Percentiles rank a stretch among this genome's conserved stretches.
Conservation (phyloP, 2,888 invertebrate genomes). For the Hypolimnas misippus region DNA sequence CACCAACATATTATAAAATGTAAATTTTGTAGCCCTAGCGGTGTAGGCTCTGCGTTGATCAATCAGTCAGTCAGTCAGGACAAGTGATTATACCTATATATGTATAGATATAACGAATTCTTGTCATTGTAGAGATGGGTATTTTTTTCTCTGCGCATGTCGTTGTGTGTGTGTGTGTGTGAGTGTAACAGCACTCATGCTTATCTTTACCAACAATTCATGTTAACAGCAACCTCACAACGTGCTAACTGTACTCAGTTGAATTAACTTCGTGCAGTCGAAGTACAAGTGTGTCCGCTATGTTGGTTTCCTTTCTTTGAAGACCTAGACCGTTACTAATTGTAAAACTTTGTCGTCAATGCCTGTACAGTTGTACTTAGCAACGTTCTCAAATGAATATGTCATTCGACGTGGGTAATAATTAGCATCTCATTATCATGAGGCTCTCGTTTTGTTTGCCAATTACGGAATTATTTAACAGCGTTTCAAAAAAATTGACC, state of each 20-base stretch:
- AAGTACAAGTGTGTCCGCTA: constrained; percentile 18
- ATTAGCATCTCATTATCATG: constrained; percentile 80
- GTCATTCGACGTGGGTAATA: constrained; percentile 67
- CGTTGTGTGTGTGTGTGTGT: too few relatives aligned
- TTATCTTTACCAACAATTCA: constrained; percentile 9
- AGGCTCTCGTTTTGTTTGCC: constrained; percentile 66
- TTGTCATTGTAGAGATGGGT: too few relatives aligned
- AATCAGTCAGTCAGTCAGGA: too few relatives aligned
- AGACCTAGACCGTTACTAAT: constrained; percentile 65
- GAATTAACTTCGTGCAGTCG: constrained; percentile 30
- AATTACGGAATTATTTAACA: constrained; percentile 40
- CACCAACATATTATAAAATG: too few relatives aligned
- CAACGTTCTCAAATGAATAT: constrained; percentile 78
- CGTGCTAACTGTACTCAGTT: constrained; percentile 32
- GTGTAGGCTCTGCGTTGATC: too few relatives aligned
- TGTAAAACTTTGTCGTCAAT: constrained; percentile 59
- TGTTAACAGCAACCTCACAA: constrained; percentile 12
- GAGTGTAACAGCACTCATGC: neutral
- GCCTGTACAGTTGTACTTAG: constrained; percentile 55
- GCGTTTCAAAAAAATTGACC: constrained; percentile 17
- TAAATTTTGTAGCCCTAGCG: too few relatives aligned
- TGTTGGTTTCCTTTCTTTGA: constrained; percentile 56
- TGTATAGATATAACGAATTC: too few relatives aligned
- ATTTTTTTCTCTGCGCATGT: too few relatives aligned
- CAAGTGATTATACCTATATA: too few relatives aligned